phyloP scores from a whole-genome alignment of 1,140 invertebrate genomes.

The Drosophila malerkotliana region DNA sequence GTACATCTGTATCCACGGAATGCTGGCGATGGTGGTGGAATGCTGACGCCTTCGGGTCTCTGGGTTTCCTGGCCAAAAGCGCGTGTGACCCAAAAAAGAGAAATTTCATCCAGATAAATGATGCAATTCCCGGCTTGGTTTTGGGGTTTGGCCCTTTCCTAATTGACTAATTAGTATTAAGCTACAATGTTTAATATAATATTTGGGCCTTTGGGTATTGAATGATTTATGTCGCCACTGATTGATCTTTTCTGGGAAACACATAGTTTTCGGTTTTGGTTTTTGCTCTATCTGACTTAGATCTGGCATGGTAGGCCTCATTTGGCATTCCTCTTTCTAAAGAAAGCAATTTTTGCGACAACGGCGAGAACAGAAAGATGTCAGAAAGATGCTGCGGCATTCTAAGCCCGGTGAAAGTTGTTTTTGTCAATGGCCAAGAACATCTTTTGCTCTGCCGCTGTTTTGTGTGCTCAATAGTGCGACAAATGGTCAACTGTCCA shows the following conservation, averaged over 20 bases:
- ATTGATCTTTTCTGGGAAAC: constrained; percentile 32
- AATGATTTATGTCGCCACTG: constrained; percentile 39
- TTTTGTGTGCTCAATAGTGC: constrained; percentile 71
- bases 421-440: constrained; percentile 78
- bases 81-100: constrained; percentile 68
- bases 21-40: constrained; percentile 16
- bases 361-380: constrained; percentile 55
- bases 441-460: constrained; percentile 33
- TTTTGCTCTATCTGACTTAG: constrained; percentile 46
- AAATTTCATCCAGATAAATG: constrained; percentile 75
- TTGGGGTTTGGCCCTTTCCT: constrained; percentile 40
- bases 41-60: constrained; percentile 33
- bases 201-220: constrained; percentile 33
- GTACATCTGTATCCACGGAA: constrained; percentile 7
- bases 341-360: constrained; percentile 65
- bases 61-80: constrained; percentile 43
- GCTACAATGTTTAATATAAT: constrained; percentile 30
- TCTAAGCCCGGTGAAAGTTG: constrained; percentile 79
- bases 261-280: constrained; percentile 13
- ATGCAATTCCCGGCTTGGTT: constrained; percentile 57
- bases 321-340: constrained; percentile 46
- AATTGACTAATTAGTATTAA: constrained; percentile 67
- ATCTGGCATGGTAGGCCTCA: constrained; percentile 58
- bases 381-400: constrained; percentile 44
- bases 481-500: constrained; percentile 59